Evolutionary conservation across 2,888 invertebrate species (phyloP), one percentile per base, ranked within the genome.

Genomic region (Pristionchus japonicus): DNA sequence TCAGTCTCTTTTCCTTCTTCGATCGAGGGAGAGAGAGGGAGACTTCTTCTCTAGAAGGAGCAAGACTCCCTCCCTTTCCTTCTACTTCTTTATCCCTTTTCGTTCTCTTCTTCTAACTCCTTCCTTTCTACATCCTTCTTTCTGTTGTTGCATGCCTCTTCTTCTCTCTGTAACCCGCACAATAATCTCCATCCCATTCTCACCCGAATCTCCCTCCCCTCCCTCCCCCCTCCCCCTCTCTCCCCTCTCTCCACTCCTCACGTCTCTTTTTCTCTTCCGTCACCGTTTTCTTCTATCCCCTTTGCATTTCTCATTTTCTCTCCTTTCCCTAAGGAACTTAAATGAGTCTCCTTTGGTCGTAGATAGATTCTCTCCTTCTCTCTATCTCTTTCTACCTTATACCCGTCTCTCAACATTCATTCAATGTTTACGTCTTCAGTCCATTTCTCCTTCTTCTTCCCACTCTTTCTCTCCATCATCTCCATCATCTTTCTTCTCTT

Each of bases 321-420:
- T 74, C 74, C 49, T 57, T 64, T 64, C 43, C 61, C 27, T 3
- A 61, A 27, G 61, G 27, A n/a, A 61, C 23, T 27, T 61, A 61
- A 61, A 61, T 61, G 61, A 61, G 61, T 61, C n/a, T n/a, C n/a
- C 61, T 23, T 27, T n/a, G 23, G 17, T 27, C 20, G 61, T 61
- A 61, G 61, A 61, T 61, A 27, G 61, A 61, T 61, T 61, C 61
- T 27, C 67, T 67, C 31, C 64, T 47, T 67, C 86, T 17, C 49
- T 20, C 87, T 74, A 27, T 4, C 34, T 43, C 17, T 74, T 64
- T 88, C 70, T 80, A 67, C 84, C 34, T 89, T 43, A 57, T 27
- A 82, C 52, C 83, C 89, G 87, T 89, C 84, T 89, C 85, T 85
- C 77, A 87, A 77, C 64, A 86, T 74, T 87, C 87, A 87, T 88